phyloP scores from a whole-genome alignment of 2,113 vertebrate genomes.

The Prochilodus magdalenae region DNA sequence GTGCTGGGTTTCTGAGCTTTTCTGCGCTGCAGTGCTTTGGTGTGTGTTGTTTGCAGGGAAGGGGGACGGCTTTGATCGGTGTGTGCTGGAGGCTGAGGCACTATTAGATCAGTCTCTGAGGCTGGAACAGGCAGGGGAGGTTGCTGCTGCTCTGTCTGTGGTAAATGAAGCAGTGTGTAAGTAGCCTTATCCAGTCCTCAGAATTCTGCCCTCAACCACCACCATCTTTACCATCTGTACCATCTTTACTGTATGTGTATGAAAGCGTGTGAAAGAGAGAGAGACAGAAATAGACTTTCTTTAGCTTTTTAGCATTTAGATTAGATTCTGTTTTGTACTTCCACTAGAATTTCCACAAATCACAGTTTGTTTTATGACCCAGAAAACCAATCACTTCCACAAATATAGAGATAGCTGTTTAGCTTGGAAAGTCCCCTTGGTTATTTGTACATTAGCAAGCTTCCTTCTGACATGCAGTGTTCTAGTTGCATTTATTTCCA shows the following conservation, averaged over 20 bases:
- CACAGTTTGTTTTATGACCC: background rate
- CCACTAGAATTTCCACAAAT: background rate
- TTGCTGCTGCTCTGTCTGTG: conserved; percentile 88
- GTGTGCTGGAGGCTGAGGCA: conserved; percentile 91
- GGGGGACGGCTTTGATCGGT: conserved; percentile 88
- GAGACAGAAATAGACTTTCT: background rate
- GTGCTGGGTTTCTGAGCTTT: conserved; percentile 31
- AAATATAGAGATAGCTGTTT: background rate
- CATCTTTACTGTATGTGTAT: background rate
- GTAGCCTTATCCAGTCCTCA: conserved; percentile 73
- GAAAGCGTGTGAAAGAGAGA: background rate
- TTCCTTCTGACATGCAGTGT: no score
- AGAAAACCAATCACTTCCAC: no score
- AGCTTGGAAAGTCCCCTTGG: background rate
- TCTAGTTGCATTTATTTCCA: no score
- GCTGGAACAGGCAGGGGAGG: conserved; percentile 93
- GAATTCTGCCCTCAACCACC: conserved; percentile 45
- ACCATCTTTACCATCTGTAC: background rate
- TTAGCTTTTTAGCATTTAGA: no score
- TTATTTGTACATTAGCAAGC: background rate
- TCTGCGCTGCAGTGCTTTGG: conserved; percentile 32
- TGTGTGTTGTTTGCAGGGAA: conserved; percentile 85
- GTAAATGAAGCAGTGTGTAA: conserved; percentile 99
- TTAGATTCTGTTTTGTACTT: no score
- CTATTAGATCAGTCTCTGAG: conserved; percentile 91